Base-by-base conservation (phyloP, 2,888 invertebrate genomes). In the Amblyteles armatorius region DNA sequence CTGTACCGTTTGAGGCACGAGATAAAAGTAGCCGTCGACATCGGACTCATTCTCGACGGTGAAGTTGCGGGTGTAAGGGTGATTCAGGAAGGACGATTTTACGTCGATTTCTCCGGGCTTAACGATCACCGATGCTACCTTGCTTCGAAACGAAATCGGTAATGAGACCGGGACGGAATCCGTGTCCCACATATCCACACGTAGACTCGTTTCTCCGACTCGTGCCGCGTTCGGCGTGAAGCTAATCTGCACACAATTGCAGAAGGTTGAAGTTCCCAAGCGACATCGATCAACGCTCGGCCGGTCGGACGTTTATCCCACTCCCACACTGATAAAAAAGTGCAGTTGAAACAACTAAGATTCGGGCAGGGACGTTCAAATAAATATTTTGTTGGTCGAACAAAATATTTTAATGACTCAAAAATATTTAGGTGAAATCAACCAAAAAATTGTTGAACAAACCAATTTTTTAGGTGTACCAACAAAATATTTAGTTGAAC, bases 81-180 rank as follows among this genome's bases (percentile, higher is more conserved):
- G 95, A 87, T 95, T 95, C 22, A 96, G 88, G 89, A 96, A 96
- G 88, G 96, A 96, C 76, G 95, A 95, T 85, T 95, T 93, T 60
- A 96, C 91, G 22, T 93, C 94, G 11, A 96, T 94, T 65, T 95
- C 95, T 0, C 93, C 89, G 0, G 96, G 96, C 0, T 93, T 93
- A 60, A 94, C 93, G 7, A 91, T 90, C 6, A 96, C 93, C 7
- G 92, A 87, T 0, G 96, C 95, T 3, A 95, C 94, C 87, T 93
- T 92, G 0, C 95, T 95, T 63, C 94, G 93, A 89, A 94, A 96
- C 26, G 90, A 93, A 5, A 96, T 93, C 0, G 95, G 95, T 22
- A 96, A 89, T 0, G 93, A 90, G 63, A 95, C 93, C 0, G 95
- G 94, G 44, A 95, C 94, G 77, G 95, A 94, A 77, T 95, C 95